Evolutionary conservation across 2,888 invertebrate species (phyloP), one percentile per base, ranked within the genome.

Genomic region (Chrysodeixis includens): DNA sequence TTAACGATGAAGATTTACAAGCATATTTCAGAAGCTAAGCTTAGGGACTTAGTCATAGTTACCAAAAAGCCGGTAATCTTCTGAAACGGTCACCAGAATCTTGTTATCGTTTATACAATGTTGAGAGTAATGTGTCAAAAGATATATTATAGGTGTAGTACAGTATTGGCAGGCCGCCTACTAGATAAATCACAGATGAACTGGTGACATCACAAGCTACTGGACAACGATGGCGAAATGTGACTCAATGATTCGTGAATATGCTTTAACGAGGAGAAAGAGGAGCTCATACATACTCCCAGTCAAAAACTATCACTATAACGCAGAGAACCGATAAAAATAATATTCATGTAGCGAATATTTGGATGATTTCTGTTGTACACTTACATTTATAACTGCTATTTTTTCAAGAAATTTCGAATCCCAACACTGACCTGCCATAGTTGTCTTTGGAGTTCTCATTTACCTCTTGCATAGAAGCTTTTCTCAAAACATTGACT

Each of bases 101-200:
- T 8, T 49, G 9, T 18, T 18, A 9, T 49, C 10, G 4, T 18
- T 20, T 4, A 49, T 49, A 49, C 18, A 18, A 49, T 18, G 7
- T 16, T 9, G 8, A 9, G 8, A 18, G 46, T 18, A 46, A 18
- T 49, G 16, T 44, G 10, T 49, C 46, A 49, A 49, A 20, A 18
- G 46, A 18, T 20, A 18, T 49, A 20, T 35, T 18, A 49, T 49
- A 49, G 10, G 46, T 20, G 18, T 49, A 49, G 46, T 10, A 18
- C 20, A 49, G 18, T 49, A 20, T 49, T 49, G 46, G 46, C 46
- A 49, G 18, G 20, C 10, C 46, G 46, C 46, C 46, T 49, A 20
- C 18, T 49, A 49, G 46, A 49, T 49, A 49, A 49, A n/a, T 40
- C n/a, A 40, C 40, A 40, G 40, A 40, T 40, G 40, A 40, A 49